Evolutionary conservation across 2,888 invertebrate genomes (phyloP).

Genomic region (Leptothorax acervorum): DNA sequence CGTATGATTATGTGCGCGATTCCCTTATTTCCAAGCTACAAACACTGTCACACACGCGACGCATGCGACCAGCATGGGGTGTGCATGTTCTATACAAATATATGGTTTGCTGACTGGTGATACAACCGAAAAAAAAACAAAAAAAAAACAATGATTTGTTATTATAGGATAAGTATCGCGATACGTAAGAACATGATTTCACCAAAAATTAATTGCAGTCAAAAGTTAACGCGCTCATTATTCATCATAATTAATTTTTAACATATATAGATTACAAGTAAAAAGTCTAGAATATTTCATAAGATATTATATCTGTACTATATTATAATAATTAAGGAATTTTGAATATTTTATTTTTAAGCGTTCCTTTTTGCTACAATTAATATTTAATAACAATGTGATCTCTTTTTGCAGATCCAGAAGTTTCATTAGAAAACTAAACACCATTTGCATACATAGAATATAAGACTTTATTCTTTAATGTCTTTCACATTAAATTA

Average conservation of each 20-base stretch:
- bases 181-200: neutral
- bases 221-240: neutral
- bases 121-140: neutral
- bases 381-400: neutral
- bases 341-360: neutral
- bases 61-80: neutral
- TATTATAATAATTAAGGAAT: neutral
- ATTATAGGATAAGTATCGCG: neutral
- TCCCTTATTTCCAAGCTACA: constrained; percentile 73
- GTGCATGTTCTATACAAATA: constrained; percentile 55
- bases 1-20: constrained; percentile 79
- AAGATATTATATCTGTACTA: too few relatives aligned
- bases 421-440: constrained; percentile 3
- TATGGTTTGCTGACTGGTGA: neutral
- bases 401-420: neutral
- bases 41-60: constrained; percentile 45
- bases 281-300: too few relatives aligned
- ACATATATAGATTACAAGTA: too few relatives aligned
- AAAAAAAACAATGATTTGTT: neutral
- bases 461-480: neutral
- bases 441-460: neutral
- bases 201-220: neutral
- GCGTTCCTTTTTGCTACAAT: neutral
- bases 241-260: too few relatives aligned
- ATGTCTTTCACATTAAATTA: neutral